Percentiles rank a stretch among this genome's conserved stretches.
Evolutionary conservation across 2,797 vertebrate species (phyloP).

Genomic region (Coluber constrictor): DNA sequence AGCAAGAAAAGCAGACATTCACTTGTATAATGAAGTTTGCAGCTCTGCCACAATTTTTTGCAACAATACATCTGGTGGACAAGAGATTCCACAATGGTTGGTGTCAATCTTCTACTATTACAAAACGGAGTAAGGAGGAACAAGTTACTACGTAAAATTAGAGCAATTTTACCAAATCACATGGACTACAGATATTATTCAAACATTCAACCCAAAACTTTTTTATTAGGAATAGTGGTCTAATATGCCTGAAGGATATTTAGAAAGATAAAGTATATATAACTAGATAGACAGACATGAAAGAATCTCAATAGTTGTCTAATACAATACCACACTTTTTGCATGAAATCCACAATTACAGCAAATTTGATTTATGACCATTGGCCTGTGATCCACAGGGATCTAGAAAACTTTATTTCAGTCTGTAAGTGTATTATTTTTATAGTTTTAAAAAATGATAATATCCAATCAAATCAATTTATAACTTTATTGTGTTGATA

Average conservation of each 20-base stretch:
- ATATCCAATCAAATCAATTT: not conserved
- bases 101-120: not conserved
- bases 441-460: not conserved
- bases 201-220: not conserved
- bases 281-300: not conserved
- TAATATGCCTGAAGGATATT: not conserved
- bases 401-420: not conserved
- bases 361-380: not conserved
- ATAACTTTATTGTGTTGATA: not conserved
- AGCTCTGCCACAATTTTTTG: not conserved
- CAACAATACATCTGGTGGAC: not conserved
- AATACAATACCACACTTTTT: too few species aligned
- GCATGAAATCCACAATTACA: not conserved
- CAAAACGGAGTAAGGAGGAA: not conserved
- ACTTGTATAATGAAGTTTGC: not conserved
- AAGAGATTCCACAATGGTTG: not conserved
- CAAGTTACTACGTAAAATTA: not conserved
- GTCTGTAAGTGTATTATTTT: not conserved
- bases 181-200: not conserved
- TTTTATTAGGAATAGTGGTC: not conserved
- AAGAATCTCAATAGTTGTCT: not conserved
- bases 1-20: not conserved
- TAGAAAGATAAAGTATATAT: not conserved
- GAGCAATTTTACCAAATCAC: not conserved
- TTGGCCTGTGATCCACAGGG: not conserved